Evolutionary conservation across 2,113 vertebrate species (phyloP).

Genomic region (Chionodraco myersi): DNA sequence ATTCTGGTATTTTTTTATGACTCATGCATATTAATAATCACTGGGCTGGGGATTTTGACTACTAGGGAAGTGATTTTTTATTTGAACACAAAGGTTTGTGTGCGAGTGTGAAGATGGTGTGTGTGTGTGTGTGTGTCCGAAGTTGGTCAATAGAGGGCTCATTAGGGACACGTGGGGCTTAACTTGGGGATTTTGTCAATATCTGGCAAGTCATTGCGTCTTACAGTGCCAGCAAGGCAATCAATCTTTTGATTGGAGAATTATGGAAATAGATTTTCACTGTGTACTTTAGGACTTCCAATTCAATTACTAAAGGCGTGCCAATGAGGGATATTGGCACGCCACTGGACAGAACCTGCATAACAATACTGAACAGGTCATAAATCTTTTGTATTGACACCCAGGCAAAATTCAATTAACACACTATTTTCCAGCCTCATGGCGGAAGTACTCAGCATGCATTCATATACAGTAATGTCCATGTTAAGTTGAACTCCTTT

Average conservation of each 20-base stretch:
- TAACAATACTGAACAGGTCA: slow-evolving; percentile 50
- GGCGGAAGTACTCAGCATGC: slow-evolving; percentile 2
- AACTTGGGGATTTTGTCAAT: slow-evolving; percentile 57
- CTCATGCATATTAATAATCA: slow-evolving; percentile 38
- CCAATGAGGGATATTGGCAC: slow-evolving; percentile 43
- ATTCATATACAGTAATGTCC: background rate
- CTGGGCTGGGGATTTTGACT: slow-evolving; percentile 10
- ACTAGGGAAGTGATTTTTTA: slow-evolving; percentile 12
- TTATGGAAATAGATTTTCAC: slow-evolving; percentile 69
- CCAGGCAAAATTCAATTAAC: slow-evolving; percentile 14
- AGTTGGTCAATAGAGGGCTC: slow-evolving; percentile 46
- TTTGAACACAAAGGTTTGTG: background rate
- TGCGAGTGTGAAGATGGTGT: no score
- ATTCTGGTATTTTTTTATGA: background rate
- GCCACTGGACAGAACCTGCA: slow-evolving; percentile 16
- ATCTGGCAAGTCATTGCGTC: slow-evolving; percentile 60
- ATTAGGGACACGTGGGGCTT: slow-evolving; percentile 56
- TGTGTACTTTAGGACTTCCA: slow-evolving; percentile 44
- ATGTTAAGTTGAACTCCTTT: background rate
- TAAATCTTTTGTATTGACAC: slow-evolving; percentile 39
- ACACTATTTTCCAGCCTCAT: background rate
- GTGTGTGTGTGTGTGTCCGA: background rate
- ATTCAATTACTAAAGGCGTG: slow-evolving; percentile 58
- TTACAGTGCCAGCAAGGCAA: slow-evolving; percentile 53
- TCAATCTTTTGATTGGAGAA: slow-evolving; percentile 71